phyloP scores from a whole-genome alignment of 2,113 vertebrate species.

The Eurystomus gularis region DNA sequence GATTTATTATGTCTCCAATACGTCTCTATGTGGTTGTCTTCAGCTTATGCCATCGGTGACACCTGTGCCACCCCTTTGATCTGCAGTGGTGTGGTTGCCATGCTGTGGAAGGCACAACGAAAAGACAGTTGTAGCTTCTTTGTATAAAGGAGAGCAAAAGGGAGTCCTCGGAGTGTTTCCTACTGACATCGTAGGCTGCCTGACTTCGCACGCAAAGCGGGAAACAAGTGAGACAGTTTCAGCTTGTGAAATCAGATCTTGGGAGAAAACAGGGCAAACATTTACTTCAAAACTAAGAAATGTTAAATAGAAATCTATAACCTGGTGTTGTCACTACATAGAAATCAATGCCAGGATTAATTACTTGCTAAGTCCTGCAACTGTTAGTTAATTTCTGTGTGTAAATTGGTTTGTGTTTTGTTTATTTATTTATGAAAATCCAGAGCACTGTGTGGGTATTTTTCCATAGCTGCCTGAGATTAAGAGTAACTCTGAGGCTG shows the following conservation, averaged over 20 bases:
- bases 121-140: neutral
- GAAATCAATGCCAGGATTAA: neutral
- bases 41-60: neutral
- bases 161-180: neutral
- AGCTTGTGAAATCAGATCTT: neutral
- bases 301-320: neutral
- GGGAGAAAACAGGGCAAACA: neutral
- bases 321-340: neutral
- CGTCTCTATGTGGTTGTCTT: neutral
- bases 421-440: neutral
- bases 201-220: fast-evolving
- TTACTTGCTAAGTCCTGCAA: neutral
- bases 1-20: neutral
- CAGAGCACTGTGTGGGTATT: neutral
- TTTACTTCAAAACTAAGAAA: neutral
- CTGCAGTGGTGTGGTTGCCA: neutral
- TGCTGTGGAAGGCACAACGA: neutral
- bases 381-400: neutral
- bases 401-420: neutral
- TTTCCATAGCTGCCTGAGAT: neutral
- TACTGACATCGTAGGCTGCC: fast-evolving
- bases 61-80: neutral
- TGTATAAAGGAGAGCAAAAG: neutral
- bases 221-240: neutral
- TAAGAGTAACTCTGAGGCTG: neutral